Evolutionary conservation across 2,113 vertebrate species (phyloP).

Genomic region (Ovibos moschatus): DNA sequence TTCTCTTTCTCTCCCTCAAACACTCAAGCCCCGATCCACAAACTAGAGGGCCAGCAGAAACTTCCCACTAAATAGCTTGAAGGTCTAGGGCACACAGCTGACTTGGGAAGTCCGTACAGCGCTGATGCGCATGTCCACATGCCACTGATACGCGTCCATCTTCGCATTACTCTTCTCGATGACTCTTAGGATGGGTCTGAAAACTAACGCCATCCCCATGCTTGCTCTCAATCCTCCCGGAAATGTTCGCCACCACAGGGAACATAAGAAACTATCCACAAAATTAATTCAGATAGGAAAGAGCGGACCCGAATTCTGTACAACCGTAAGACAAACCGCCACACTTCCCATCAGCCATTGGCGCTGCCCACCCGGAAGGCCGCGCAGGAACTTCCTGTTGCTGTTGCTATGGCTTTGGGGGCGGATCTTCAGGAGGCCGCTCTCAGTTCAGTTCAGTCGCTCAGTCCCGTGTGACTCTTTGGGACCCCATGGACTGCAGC

Average conservation of each 20-base stretch:
- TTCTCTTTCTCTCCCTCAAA: not conserved
- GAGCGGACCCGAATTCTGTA: fast-evolving
- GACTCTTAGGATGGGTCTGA: not conserved
- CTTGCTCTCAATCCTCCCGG: not conserved
- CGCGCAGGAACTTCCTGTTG: not conserved
- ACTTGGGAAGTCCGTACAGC: not conserved
- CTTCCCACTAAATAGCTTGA: not conserved
- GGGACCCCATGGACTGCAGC: not conserved
- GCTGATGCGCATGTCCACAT: not conserved
- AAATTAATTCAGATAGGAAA: not conserved
- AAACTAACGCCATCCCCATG: not conserved
- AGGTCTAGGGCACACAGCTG: not conserved
- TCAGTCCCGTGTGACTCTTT: not conserved
- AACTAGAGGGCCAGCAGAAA: not conserved
- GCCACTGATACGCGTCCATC: not conserved
- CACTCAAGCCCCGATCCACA: not conserved
- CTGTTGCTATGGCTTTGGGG: not conserved
- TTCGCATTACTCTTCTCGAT: not conserved
- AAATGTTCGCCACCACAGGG: not conserved
- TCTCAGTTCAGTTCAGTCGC: not conserved
- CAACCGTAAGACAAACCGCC: fast-evolving
- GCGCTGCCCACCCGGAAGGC: not conserved
- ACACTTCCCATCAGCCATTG: not conserved
- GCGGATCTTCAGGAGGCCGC: not conserved
- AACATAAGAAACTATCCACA: not conserved